These are phyloP conservation scores for Plecotus auritus DNA, from an alignment of 2,113 vertebrate genomes.

Conservation along the genomic window DNA sequence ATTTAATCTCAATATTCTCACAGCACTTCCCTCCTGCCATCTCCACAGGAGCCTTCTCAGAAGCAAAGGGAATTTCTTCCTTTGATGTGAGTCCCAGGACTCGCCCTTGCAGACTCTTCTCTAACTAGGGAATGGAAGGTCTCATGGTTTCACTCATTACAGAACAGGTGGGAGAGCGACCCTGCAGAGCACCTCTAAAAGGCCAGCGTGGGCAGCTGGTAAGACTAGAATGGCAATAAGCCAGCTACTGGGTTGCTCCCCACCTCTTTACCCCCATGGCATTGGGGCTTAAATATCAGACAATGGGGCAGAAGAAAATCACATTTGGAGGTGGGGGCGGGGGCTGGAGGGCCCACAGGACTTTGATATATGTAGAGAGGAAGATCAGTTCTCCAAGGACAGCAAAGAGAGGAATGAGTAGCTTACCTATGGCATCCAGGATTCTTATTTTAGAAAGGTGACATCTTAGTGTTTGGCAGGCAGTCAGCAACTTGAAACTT, in stretches of 20 bases:
- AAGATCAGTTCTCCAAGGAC: background rate
- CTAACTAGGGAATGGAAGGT: background rate
- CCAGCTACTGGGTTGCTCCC: background rate
- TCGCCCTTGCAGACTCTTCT: background rate
- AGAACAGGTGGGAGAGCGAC: constrained; percentile 48
- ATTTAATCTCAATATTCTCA: background rate
- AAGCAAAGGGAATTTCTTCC: background rate
- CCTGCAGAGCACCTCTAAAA: constrained; percentile 22
- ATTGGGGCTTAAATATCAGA: background rate
- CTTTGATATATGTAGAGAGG: background rate
- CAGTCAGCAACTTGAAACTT: constrained; percentile 37
- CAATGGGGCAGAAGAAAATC: background rate
- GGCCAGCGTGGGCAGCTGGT: constrained; percentile 38
- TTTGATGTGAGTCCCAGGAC: background rate
- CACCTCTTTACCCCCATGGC: rapidly evolving
- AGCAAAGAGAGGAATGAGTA: background rate
- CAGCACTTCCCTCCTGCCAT: background rate
- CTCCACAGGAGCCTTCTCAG: background rate
- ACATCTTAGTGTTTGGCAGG: constrained; percentile 36
- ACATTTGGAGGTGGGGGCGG: background rate
- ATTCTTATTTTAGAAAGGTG: constrained; percentile 62
- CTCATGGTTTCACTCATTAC: background rate
- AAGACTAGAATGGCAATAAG: background rate
- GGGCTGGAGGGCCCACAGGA: background rate
- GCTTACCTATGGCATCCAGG: background rate